These are phyloP conservation scores for Leptosomus discolor DNA, from an alignment of 2,113 vertebrate genomes.

Conservation along the genomic window DNA sequence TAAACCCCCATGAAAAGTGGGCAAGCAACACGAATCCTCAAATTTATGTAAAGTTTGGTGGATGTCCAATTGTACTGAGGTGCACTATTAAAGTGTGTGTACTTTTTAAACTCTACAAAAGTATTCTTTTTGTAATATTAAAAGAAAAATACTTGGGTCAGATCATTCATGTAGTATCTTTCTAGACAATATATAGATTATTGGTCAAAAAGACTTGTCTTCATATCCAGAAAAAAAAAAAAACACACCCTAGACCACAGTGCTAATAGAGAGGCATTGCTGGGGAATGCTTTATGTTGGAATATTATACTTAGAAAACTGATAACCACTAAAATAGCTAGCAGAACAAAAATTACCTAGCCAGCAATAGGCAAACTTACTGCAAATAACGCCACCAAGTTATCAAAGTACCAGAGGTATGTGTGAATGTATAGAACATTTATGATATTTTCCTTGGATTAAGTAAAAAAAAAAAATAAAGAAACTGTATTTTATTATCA, in stretches of 20 bases:
- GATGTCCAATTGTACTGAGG: not conserved
- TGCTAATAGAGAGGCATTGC: not conserved
- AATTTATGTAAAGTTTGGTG: not conserved
- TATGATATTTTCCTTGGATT: not conserved
- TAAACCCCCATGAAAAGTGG: not conserved
- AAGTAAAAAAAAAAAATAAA: not conserved
- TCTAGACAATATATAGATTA: not conserved
- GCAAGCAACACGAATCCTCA: not conserved
- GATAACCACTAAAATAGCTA: not conserved
- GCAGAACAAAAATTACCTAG: not conserved
- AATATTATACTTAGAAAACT: not conserved
- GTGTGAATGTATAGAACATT: not conserved
- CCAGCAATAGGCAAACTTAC: not conserved
- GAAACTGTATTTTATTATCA: not conserved
- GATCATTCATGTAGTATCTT: not conserved
- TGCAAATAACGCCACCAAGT: not conserved
- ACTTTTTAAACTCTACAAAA: not conserved
- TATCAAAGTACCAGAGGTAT: not conserved
- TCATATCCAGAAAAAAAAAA: not conserved
- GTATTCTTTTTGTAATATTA: not conserved
- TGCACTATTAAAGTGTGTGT: not conserved
- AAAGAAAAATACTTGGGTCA: not conserved
- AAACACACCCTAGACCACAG: not conserved
- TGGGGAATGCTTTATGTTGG: not conserved
- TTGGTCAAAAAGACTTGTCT: not conserved